Base-by-base conservation (phyloP, 2,888 invertebrate species). In the Gasteruption jaculator region DNA sequence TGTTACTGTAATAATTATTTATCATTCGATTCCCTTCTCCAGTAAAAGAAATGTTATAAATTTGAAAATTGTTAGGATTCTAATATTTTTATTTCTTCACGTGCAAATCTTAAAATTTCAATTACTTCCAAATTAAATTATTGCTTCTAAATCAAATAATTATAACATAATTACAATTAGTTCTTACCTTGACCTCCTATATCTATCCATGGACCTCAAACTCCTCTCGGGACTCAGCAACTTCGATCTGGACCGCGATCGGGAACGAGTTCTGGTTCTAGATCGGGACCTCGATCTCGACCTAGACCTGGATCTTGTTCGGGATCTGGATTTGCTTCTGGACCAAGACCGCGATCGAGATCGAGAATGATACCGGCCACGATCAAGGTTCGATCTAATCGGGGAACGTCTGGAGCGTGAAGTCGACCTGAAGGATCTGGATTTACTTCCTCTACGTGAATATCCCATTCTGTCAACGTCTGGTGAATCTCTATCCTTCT, bases 281-380 rank as follows among this genome's bases (percentile, higher is more conserved):
- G 46, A 46, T 22, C 52, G 33, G n/a, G 48, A 48, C 25, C 52
- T 38, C 27, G 38, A 31, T 29, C 12, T 24, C 4, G 54, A 57
- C 46, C 49, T 50, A 5, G 49, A 50, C 36, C 53, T 46, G 3
- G 49, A 45, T 36, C 54, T 38, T 31, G 55, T 50, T 45, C 46
- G 45, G 4, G 70, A 75, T 31, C 47, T 69, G 41, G 63, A 65
- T 16, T 45, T 36, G 33, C 57, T 60, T 12, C 77, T 75, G 43
- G 58, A 50, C 37, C 58, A 29, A 36, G 57, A 50, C 38, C 52
- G 39, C 10, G 71, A 75, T 45, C 67, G 68, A 41, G 68, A 68
- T 32, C 53, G 42, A 30, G 59, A 61, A 18, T 75, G 74, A 7
- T 49, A 48, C 29, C 51, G 42, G 25, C 48, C 53, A 5, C 49